Percentiles rank a stretch among this genome's conserved stretches.
These are phyloP conservation scores for Dipodomys ordii DNA, from an alignment of 2,113 vertebrate genomes.

Conservation along the genomic window DNA sequence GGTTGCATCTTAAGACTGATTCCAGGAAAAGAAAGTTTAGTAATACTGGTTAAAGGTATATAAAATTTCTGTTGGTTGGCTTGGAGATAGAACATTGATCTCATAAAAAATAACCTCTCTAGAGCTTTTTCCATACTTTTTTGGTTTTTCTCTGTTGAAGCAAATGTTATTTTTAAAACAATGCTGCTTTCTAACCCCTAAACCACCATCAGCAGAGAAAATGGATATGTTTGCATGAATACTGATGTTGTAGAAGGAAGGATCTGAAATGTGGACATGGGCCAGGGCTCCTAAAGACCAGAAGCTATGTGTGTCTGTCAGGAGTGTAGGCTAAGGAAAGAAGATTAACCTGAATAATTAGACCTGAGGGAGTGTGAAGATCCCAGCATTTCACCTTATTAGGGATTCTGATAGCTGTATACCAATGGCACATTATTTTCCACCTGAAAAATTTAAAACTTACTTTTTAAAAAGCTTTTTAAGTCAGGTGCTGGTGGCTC, in stretches of 20 bases:
- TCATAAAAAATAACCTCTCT: not conserved
- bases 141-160: slow-evolving; percentile 20
- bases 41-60: not conserved
- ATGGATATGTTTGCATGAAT: slow-evolving; percentile 51
- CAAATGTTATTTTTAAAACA: slow-evolving; percentile 64
- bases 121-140: slow-evolving; percentile 2
- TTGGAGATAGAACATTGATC: slow-evolving; percentile 21
- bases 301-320: not conserved
- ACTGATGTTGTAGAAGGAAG: not conserved
- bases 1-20: slow-evolving; percentile 1
- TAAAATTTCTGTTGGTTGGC: slow-evolving; percentile 23
- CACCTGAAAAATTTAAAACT: not conserved
- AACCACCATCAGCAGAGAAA: slow-evolving; percentile 40
- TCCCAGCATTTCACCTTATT: not conserved
- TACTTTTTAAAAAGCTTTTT: not conserved
- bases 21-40: slow-evolving; percentile 22
- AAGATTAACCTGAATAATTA: too few relatives aligned
- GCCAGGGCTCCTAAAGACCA: not conserved
- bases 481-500: too few relatives aligned
- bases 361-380: not conserved
- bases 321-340: not conserved
- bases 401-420: not conserved
- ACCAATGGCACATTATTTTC: not conserved
- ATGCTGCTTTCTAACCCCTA: not conserved
- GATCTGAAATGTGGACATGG: not conserved